phyloP scores from a whole-genome alignment of 2,113 vertebrate genomes.

The Rostratula benghalensis region DNA sequence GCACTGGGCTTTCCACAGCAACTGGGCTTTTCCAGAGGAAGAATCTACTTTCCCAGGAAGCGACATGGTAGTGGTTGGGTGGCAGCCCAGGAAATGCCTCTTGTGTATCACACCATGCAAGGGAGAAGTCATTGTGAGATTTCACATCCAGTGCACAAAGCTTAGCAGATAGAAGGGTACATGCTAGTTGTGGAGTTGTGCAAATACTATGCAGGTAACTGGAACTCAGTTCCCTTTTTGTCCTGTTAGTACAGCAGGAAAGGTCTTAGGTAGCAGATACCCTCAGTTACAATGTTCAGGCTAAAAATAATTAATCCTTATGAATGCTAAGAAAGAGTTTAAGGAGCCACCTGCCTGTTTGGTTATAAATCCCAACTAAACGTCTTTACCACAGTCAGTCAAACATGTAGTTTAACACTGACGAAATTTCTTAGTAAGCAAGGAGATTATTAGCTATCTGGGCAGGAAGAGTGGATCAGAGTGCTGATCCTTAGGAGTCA shows the following conservation, averaged over 20 bases:
- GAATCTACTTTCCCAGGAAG: neutral
- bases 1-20: neutral
- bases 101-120: neutral
- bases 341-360: neutral
- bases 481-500: neutral
- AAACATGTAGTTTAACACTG: neutral
- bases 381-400: neutral
- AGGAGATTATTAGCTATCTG: neutral
- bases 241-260: neutral
- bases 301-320: constrained; percentile 7
- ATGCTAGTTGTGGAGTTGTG: neutral
- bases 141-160: neutral
- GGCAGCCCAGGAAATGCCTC: neutral
- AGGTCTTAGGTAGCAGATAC: neutral
- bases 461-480: neutral
- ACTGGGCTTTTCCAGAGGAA: neutral
- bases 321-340: neutral
- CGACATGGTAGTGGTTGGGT: neutral
- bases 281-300: neutral
- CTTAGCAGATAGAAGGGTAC: neutral
- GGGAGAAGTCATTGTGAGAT: neutral
- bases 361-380: neutral
- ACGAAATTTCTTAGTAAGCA: neutral
- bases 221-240: neutral
- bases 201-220: fast-evolving